These are phyloP conservation scores for Centropus unirufus DNA, from an alignment of 2,113 vertebrate genomes.

Conservation along the genomic window DNA sequence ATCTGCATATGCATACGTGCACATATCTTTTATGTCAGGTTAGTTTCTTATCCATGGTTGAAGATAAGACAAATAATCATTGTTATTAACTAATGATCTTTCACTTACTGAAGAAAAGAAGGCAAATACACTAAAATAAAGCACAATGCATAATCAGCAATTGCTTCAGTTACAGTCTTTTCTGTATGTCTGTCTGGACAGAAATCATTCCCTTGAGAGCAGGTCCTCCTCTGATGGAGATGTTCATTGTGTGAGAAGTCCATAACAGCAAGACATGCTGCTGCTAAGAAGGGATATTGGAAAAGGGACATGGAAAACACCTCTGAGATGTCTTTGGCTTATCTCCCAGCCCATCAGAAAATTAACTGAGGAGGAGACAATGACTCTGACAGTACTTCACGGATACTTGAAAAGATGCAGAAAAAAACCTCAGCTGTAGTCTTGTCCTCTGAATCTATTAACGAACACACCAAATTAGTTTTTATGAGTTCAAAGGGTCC, in stretches of 20 bases:
- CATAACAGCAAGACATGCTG: not conserved
- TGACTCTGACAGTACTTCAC: not conserved
- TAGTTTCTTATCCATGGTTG: not conserved
- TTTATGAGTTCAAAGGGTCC: not conserved
- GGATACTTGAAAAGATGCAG: not conserved
- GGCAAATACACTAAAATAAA: not conserved
- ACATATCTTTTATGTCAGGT: not conserved
- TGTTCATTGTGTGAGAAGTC: not conserved
- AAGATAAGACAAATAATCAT: not conserved
- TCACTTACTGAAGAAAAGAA: not conserved
- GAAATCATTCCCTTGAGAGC: not conserved
- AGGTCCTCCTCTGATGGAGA: not conserved
- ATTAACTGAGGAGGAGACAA: not conserved
- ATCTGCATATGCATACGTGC: not conserved
- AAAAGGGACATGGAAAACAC: not conserved
- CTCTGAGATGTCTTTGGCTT: not conserved
- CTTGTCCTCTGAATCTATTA: not conserved
- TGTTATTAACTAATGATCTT: not conserved
- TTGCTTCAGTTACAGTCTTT: not conserved
- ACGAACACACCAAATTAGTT: not conserved
- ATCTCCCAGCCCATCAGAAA: not conserved
- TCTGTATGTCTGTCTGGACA: not conserved
- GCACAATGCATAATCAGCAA: rapidly evolving
- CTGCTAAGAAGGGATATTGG: not conserved
- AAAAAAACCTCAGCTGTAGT: not conserved